phyloP scores from a whole-genome alignment of 2,113 vertebrate genomes.

The Hippolais icterina region DNA sequence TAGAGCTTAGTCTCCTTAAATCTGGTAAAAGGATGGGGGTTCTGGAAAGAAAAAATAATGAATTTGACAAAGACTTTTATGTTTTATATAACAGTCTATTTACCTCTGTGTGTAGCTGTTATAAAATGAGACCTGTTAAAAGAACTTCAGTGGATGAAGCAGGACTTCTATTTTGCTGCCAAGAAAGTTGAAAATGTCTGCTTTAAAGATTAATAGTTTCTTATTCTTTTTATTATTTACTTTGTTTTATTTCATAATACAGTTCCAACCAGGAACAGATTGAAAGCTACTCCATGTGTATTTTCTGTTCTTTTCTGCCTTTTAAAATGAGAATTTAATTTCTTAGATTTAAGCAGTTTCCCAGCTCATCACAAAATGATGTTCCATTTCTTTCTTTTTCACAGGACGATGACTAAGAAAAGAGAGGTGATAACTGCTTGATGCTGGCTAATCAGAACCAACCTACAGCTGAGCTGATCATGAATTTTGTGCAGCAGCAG shows the following conservation, averaged over 20 bases:
- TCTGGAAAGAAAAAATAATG: not conserved
- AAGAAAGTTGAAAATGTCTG: not conserved
- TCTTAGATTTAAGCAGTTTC: not conserved
- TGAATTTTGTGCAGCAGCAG: not conserved
- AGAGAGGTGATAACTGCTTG: not conserved
- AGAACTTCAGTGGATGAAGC: not conserved
- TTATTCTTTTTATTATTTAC: not conserved
- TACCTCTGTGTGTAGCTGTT: not conserved
- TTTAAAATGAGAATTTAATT: not conserved
- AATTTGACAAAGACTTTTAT: not conserved
- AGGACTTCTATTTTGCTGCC: not conserved
- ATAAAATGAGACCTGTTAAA: not conserved
- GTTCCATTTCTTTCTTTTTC: not conserved
- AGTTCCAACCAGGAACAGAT: not conserved
- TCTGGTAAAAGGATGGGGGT: fast-evolving
- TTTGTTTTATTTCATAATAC: not conserved
- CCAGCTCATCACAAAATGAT: not conserved
- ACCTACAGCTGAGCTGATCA: not conserved
- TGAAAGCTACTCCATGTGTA: not conserved
- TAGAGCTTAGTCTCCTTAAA: not conserved
- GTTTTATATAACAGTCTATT: not conserved
- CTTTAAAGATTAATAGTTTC: not conserved
- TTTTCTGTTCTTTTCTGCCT: not conserved
- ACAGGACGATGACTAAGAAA: not conserved
- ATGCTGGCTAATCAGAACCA: not conserved